These are phyloP conservation scores for Atrina japonica DNA, from an alignment of 2,888 invertebrate genomes.

Conservation along the genomic window DNA sequence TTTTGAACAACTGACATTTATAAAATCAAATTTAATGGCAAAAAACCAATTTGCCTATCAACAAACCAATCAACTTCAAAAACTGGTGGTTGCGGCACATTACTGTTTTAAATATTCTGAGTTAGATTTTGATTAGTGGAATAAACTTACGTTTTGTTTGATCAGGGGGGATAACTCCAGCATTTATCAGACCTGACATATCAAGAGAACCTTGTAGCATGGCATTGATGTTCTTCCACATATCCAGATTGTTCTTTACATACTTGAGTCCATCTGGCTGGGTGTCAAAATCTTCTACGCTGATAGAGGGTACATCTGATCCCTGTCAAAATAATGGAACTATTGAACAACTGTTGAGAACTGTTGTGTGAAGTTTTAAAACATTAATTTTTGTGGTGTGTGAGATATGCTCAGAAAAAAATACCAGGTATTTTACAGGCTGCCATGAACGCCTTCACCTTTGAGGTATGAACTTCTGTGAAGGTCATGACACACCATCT, in stretches of 20 bases:
- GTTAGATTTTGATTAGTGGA: too few species aligned
- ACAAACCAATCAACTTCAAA: too few species aligned
- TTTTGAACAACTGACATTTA: too few species aligned
- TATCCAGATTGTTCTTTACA: slow-evolving; percentile 70
- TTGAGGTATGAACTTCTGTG: too few species aligned
- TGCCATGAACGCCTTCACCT: too few species aligned
- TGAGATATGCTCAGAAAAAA: too few species aligned
- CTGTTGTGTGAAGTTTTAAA: not conserved
- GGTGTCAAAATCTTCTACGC: slow-evolving; percentile 52
- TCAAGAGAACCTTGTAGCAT: slow-evolving; percentile 80
- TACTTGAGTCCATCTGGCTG: slow-evolving; percentile 39
- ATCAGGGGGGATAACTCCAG: slow-evolving; percentile 44
- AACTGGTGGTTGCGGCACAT: too few species aligned
- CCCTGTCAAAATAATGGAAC: slow-evolving; percentile 11
- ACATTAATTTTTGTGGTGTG: not conserved
- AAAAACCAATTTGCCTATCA: too few species aligned
- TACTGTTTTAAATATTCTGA: too few species aligned
- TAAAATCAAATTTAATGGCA: too few species aligned
- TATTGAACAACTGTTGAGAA: not conserved
- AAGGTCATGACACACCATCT: too few species aligned
- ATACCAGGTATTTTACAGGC: too few species aligned
- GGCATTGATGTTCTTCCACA: slow-evolving; percentile 80
- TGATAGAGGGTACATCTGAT: slow-evolving; percentile 50
- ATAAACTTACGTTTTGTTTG: slow-evolving; percentile 58
- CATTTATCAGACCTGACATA: slow-evolving; percentile 63